Conservation (phyloP, 2,888 invertebrate species). For the Corythucha ciliata region DNA sequence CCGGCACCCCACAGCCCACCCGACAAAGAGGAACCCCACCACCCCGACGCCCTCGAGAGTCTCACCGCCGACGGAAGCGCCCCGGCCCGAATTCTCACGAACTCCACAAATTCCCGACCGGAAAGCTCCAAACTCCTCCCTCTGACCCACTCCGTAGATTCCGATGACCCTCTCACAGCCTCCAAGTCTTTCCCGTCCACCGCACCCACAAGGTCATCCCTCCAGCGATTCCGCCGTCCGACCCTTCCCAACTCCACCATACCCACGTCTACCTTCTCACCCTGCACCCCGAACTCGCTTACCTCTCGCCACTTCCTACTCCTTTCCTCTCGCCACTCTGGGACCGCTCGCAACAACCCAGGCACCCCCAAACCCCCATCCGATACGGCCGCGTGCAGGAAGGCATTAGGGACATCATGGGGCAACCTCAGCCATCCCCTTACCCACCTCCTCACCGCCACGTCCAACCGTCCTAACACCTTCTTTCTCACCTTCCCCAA, state of each 20-base stretch:
- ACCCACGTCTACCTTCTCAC: not conserved
- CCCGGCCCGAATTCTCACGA: not conserved
- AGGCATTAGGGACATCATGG: conserved; percentile 36
- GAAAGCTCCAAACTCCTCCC: not conserved
- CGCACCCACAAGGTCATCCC: not conserved
- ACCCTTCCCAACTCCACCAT: not conserved
- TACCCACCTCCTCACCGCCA: conserved; percentile 35
- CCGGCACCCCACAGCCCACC: conserved; percentile 37
- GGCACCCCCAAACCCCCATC: conserved; percentile 33
- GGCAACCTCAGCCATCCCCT: conserved; percentile 38
- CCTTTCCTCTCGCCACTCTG: not conserved
- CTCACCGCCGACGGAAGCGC: not conserved
- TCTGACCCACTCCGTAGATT: conserved; percentile 15
- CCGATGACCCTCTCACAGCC: not conserved
- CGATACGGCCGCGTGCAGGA: conserved; percentile 36
- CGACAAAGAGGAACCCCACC: conserved; percentile 37
- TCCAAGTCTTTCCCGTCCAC: not conserved
- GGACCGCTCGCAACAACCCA: conserved; percentile 25
- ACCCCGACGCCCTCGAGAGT: not conserved
- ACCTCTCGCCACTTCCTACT: not conserved
- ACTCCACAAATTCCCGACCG: not conserved
- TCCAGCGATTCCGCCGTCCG: not conserved
- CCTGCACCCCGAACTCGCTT: not conserved
- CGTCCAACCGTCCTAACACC: conserved; percentile 37
- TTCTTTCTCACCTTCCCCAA: conserved; percentile 34